Evolutionary conservation across 64 coral and sea anemone species (phyloP), one percentile per base, ranked within the genome.

Genomic region (Montipora efflorescens): DNA sequence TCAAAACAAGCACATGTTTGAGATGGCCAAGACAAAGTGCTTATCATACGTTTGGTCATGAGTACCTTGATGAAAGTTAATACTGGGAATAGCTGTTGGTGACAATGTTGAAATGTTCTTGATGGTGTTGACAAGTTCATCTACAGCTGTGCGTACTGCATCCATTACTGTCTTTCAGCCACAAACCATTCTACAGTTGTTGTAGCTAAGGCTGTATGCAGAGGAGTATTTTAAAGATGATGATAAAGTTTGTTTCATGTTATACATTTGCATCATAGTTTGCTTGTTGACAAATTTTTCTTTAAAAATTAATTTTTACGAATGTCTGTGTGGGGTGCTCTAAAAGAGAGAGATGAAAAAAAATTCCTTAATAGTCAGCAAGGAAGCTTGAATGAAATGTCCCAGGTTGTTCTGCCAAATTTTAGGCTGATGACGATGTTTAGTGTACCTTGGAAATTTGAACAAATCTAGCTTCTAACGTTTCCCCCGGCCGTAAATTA

Each of bases 71-170:
- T 19, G 81, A 84, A 18, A 9, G 58, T 84, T 84, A 45, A 82
- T 23, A 3, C 64, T 16, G 19, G 46, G 66, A 50, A 49, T 86
- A 12, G 66, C 82, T 86, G 82, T 71, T 21, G 46, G 66, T 86
- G 82, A 71, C 44, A 59, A 47, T 19, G 43, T 84, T 84, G 61
- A 84, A 82, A 67, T 83, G 52, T 82, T 58, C 79, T 13, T 14
- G 25, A 67, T 67, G 81, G 36, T 45, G 81, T 44, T 67, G 58
- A 67, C 22, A 83, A 86, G 82, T 51, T 86, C 82, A 20, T 50
- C 82, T 86, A 59, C 71, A 64, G 82, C 64, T 86, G 82, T 85
- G 82, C 62, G 62, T 85, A 85, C 82, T 62, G 16, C 82, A n/a
- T 71, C 82, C 66, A 21, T 71, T 86, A 8, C 82, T 86, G 62